Evolutionary conservation across 1,140 invertebrate genomes (phyloP), one percentile per base, ranked within the genome.

Genomic region (Hyposmocoma kahamanoa): DNA sequence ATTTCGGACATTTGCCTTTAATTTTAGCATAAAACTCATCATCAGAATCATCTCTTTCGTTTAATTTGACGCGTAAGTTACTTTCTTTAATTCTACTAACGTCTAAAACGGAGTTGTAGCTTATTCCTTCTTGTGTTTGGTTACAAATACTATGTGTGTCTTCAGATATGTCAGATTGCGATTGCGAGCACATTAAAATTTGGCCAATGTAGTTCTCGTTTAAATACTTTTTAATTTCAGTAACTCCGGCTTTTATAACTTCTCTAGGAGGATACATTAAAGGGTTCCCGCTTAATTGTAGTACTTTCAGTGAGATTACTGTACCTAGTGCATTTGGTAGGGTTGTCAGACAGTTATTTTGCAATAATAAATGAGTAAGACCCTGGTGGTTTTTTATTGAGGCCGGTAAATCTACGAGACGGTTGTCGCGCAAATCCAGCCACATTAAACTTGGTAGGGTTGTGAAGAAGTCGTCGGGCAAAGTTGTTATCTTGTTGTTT

Each of bases 371-470:
- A 26, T 89, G 89, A 36, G 89, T 86, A 8, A 90, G 67, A 50
- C 42, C 78, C 26, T 32, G 52, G 53, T 91, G 90, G 42, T 85
- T 67, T 56, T 87, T 84, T 9, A 91, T 82, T 1, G 73, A 75
- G 53, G 52, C 56, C 17, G 90, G 89, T 42, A 91, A 65, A 21
- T 56, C 68, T 2, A 50, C 71, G n/a, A 91, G 56, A 44, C 80
- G 43, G 64, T 91, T 91, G 56, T 88, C 83, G 57, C 90, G 81
- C 10, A 89, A 59, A 62, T 91, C 90, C 0, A 90, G 56, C 87
- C 88, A 91, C 63, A 83, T 83, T 0, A 90, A 72, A 57, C 69
- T 59, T 32, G 69, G 84, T 18, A 90, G 67, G 17, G 53, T 59
- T 11, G 52, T 56, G 59, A 91, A 91, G 24, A 90, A 70, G 50